Base-by-base conservation (phyloP, 2,888 invertebrate genomes). In the Tridacna gigas region DNA sequence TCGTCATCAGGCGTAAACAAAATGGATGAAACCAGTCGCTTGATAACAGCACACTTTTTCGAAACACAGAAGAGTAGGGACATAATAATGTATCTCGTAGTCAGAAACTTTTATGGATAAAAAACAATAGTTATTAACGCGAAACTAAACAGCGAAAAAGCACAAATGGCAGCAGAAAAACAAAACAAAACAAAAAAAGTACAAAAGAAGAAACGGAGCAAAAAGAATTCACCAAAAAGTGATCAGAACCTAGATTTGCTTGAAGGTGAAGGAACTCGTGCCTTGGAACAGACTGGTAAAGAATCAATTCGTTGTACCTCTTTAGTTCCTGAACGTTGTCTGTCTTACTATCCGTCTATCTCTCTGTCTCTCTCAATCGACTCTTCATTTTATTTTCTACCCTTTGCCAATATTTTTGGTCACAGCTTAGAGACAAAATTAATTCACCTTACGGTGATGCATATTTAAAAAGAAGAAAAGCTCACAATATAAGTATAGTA, bases 201-300 rank as follows among this genome's bases (percentile, higher is more conserved):
- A 84, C n/a, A 87, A 48, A 89, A 88, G 80, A 91, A 90, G 90
- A 91, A 90, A 84, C 89, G 86, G 69, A 91, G 90, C 81, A 87
- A 82, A 37, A 88, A 85, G 77, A 88, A 84, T 74, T 76, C 86
- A 12, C 83, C 86, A 3, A 89, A 88, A 75, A 84, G 83, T 67
- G 90, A 91, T 75, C 89, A 83, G 28, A 89, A 88, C 80, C 89
- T 88, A 67, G 91, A 91, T 80, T 80, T 77, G 18, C 71, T 90
- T 37, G 90, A 90, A 86, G 88, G 89, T 18, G 89, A 90, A 82
- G 90, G 91, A 28, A 76, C 90, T 51, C 79, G 88, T 13, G 87
- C 86, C 22, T 69, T 89, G 37, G 90, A 90, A 26, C 80, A 80
- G 63, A 76, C 79, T 74, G 87, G 87, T 87, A 74, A 48, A n/a